Evolutionary conservation across 2,113 vertebrate species (phyloP), one percentile per base, ranked within the genome.

Genomic region (Fregetta grallaria): DNA sequence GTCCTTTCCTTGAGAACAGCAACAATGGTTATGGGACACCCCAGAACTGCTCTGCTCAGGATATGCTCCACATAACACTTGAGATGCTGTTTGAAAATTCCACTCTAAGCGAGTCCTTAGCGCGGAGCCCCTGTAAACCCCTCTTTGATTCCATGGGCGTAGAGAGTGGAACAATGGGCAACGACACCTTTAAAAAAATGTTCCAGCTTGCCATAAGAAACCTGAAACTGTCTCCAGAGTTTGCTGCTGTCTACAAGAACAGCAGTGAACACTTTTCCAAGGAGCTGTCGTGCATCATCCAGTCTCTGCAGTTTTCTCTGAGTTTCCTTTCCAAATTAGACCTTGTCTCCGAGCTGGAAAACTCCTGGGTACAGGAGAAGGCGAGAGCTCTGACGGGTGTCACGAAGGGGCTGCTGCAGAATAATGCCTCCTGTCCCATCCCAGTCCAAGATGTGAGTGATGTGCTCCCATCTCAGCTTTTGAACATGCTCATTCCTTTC

Each of bases 11-110:
- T 25, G 18, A 71, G 44, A 74, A 15, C 44, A 90, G 58, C 25
- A 18, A 32, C 61, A 72, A 2, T 22, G 59, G 25, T 45, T n/a
- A 19, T 3, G 16, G 59, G 72, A 32, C 22, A 10, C 16, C 58
- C 19, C 86, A 94, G 52, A 96, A 96, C 5, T 97, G 97, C 90
- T 93, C 85, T 14, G 56, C 70, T 18, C 18, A 45, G 26, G 86
- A 96, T 7, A 0, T 94, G 66, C 40, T 97, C 14, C 75, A 50
- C 3, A 2, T 95, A 26, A 58, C 85, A 5, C 63, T 97, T 26
- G 72, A 94, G 88, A 53, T 88, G 79, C 86, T 98, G 29, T 97
- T 97, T 94, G 92, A 94, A 88, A 96, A 97, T 40, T 9, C 40
- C 80, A 88, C 91, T 71, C 38, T 95, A 4, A 79, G 63, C 0